Evolutionary conservation across 2,888 invertebrate species (phyloP).

Genomic region (Desoria tigrina): DNA sequence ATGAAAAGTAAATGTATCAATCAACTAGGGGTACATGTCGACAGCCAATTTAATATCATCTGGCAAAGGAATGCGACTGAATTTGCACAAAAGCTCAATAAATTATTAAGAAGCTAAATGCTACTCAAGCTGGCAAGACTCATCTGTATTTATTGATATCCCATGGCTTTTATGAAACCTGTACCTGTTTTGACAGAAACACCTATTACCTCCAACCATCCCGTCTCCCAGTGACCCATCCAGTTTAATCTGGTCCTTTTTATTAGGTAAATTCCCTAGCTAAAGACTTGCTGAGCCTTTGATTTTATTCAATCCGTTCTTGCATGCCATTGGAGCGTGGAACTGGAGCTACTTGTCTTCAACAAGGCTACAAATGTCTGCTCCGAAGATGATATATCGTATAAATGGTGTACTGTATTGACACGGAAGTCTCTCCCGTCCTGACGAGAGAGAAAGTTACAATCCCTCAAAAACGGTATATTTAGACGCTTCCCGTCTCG

Average conservation of each 20-base stretch:
- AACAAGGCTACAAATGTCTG: no score
- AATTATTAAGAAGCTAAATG: conserved; percentile 16
- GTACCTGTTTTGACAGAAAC: conserved; percentile 11
- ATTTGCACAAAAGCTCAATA: conserved; percentile 22
- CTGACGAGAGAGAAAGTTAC: no score
- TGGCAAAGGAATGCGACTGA: conserved; percentile 12
- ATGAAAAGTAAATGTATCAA: conserved; percentile 25
- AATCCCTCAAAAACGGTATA: no score
- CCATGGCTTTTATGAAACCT: conserved; percentile 6
- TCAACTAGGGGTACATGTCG: conserved; percentile 21
- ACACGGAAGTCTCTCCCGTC: no score
- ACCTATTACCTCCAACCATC: conserved; percentile 2
- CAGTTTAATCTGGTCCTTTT: neutral
- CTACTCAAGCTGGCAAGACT: conserved; percentile 1
- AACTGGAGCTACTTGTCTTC: no score
- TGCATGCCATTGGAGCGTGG: no score
- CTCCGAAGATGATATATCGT: no score
- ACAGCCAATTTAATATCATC: conserved; percentile 21
- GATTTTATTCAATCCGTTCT: no score
- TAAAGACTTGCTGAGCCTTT: no score
- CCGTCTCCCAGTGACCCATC: neutral
- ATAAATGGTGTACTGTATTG: no score
- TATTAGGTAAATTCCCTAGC: no score
- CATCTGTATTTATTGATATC: conserved; percentile 12
- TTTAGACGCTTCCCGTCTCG: no score